A percentile compares a stretch with the other conserved stretches of the same genome.
phyloP scores from a whole-genome alignment of 2,888 invertebrate species.

The Hybos culiciformis region DNA sequence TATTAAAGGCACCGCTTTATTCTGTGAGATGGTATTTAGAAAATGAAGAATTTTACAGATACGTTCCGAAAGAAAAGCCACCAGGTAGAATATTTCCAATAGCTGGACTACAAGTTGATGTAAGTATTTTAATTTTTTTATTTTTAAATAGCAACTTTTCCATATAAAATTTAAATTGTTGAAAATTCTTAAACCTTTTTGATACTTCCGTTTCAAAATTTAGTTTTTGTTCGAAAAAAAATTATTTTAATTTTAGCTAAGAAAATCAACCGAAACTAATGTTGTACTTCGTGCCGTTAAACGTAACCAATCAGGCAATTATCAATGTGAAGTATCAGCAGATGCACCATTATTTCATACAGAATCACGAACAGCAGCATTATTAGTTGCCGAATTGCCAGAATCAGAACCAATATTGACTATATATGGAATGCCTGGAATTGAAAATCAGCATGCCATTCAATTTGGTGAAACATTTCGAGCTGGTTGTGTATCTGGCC shows the following conservation, averaged over 20 bases:
- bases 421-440: constrained; percentile 23
- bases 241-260: too few relatives aligned
- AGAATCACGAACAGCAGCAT: constrained; percentile 31
- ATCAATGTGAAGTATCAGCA: constrained; percentile 38
- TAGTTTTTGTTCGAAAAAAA: too few relatives aligned
- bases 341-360: constrained; percentile 38
- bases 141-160: too few relatives aligned
- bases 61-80: constrained; percentile 38
- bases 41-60: constrained; percentile 40
- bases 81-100: constrained; percentile 36
- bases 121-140: constrained; percentile 27
- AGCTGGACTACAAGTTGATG: constrained; percentile 38
- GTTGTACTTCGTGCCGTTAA: constrained; percentile 34
- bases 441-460: constrained; percentile 31
- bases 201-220: too few relatives aligned
- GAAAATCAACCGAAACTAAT: constrained; percentile 31
- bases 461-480: constrained; percentile 32
- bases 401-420: constrained; percentile 32
- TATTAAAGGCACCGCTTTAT: constrained; percentile 34
- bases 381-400: constrained; percentile 36
- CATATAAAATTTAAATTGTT: too few relatives aligned
- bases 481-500: constrained; percentile 35
- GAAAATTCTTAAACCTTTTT: too few relatives aligned
- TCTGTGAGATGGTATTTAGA: constrained; percentile 43
- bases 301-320: constrained; percentile 34